Evolutionary conservation across 2,797 vertebrate genomes (phyloP), one percentile per base, ranked within the genome.

Genomic region (Peromyscus melanophrys): DNA sequence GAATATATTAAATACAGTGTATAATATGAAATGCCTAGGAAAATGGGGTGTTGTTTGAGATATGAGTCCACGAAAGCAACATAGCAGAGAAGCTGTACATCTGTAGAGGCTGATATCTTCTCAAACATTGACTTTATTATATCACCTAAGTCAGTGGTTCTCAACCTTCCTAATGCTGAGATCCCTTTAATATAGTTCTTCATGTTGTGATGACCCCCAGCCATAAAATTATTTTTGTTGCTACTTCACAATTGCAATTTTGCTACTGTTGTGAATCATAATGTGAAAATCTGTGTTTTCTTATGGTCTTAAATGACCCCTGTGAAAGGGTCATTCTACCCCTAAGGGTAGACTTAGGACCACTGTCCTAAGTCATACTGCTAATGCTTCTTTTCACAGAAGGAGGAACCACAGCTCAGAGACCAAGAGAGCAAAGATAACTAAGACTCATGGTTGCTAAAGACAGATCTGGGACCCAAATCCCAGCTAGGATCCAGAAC

Each of bases 391-490:
- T 87, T 78, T 21, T 43, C 46, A 65, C 10, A 77, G 63, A 71
- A 67, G 16, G 78, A 19, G 17, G 82, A 93, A 52, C 78, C 43
- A 61, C 25, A 71, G 46, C 34, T 63, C 31, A 96, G 76, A 89
- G 43, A 61, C 34, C 84, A 40, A 16, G 46, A 80, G 65, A 94
- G 77, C 57, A 93, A 93, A 76, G 37, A 71, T 87, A 76, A 63
- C 46, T 67, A 29, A 5, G 85, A 65, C 92, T 96, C n/a, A 89
- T 17, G 90, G 55, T 57, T 86, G 11, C n/a, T 88, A 84, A 90
- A 27, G 10, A 65, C 31, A 93, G 65, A 93, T 29, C 19, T 71
- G 52, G 21, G 10, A 67, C 59, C 46, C 40, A 92, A 82, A 87
- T 71, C 7, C 12, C 5, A 73, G 14, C 12, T 80, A 27, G 25